Conservation (phyloP, 1,140 invertebrate species). For the Cyrtorhinus lividipennis region DNA sequence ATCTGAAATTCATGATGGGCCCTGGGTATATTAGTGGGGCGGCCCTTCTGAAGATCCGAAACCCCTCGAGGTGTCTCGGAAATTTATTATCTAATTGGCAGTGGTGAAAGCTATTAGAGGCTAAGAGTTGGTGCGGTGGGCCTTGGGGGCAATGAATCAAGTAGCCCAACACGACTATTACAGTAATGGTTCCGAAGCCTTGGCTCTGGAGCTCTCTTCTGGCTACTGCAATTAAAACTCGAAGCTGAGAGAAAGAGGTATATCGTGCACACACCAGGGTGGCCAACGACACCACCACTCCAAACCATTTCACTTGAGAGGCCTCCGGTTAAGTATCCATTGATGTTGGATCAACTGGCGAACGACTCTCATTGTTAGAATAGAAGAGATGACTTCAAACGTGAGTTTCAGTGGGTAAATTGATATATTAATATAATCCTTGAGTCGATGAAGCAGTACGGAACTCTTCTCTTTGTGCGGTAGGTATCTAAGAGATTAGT, state of each 20-base stretch:
- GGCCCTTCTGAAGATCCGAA: slow-evolving; percentile 5
- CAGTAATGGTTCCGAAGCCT: slow-evolving; percentile 1
- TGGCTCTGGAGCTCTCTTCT: neutral
- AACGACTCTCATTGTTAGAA: too few relatives aligned
- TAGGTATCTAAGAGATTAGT: too few relatives aligned
- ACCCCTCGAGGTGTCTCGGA: slow-evolving; percentile 17
- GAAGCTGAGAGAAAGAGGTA: neutral
- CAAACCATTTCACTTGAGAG: too few relatives aligned
- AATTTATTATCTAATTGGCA: slow-evolving; percentile 22
- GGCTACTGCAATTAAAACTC: slow-evolving; percentile 12
- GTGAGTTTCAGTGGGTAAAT: too few relatives aligned
- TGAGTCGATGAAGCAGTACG: too few relatives aligned
- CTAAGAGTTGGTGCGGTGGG: slow-evolving; percentile 11
- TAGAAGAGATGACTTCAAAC: too few relatives aligned
- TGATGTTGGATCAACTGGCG: too few relatives aligned
- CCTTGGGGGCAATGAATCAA: slow-evolving; percentile 13
- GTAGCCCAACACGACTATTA: slow-evolving; percentile 14
- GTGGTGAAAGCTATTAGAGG: slow-evolving; percentile 21
- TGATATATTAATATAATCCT: too few relatives aligned
- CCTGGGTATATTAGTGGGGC: slow-evolving; percentile 6
- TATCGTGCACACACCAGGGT: too few relatives aligned
- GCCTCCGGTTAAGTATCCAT: too few relatives aligned
- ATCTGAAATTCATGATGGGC: slow-evolving; percentile 14
- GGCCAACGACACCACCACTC: too few relatives aligned
- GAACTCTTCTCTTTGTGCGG: too few relatives aligned